Evolutionary conservation across 2,888 invertebrate species (phyloP).

Genomic region (Timandra comae): DNA sequence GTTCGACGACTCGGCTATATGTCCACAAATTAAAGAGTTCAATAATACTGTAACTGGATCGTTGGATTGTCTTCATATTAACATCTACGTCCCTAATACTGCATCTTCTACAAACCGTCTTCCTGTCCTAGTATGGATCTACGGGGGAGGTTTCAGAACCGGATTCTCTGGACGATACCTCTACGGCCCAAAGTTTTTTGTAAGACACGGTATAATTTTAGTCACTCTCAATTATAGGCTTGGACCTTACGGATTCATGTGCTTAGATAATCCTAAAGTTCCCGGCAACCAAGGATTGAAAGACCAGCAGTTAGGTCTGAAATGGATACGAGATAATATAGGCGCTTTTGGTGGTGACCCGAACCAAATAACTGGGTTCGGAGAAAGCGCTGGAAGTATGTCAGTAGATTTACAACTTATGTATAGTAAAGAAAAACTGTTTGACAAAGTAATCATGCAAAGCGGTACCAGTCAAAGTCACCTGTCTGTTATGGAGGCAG

Average conservation of each 20-base stretch:
- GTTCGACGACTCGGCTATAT: slow-evolving; percentile 38
- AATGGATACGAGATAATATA: slow-evolving; percentile 48
- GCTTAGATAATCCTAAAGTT: slow-evolving; percentile 36
- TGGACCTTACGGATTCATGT: slow-evolving; percentile 54
- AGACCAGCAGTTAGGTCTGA: slow-evolving; percentile 43
- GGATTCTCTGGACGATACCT: slow-evolving; percentile 32
- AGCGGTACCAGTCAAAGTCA: slow-evolving; percentile 35
- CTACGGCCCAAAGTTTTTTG: slow-evolving; percentile 38
- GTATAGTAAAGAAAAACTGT: slow-evolving; percentile 35
- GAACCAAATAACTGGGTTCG: slow-evolving; percentile 43
- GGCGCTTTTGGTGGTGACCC: slow-evolving; percentile 46
- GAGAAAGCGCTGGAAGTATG: slow-evolving; percentile 44
- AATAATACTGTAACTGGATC: slow-evolving; percentile 28
- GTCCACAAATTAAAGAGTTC: slow-evolving; percentile 41
- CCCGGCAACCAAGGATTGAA: slow-evolving; percentile 54
- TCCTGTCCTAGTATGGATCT: slow-evolving; percentile 45
- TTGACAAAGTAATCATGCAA: slow-evolving; percentile 42
- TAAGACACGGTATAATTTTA: slow-evolving; percentile 40
- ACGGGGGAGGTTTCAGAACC: slow-evolving; percentile 35
- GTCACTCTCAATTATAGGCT: slow-evolving; percentile 50
- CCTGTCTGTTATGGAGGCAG: slow-evolving; percentile 21
- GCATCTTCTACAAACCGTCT: slow-evolving; percentile 29
- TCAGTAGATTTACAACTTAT: slow-evolving; percentile 38
- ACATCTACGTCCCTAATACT: slow-evolving; percentile 39
- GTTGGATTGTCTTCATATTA: slow-evolving; percentile 43